phyloP scores from a whole-genome alignment of 2,888 invertebrate genomes.

The Chironomus riparius region DNA sequence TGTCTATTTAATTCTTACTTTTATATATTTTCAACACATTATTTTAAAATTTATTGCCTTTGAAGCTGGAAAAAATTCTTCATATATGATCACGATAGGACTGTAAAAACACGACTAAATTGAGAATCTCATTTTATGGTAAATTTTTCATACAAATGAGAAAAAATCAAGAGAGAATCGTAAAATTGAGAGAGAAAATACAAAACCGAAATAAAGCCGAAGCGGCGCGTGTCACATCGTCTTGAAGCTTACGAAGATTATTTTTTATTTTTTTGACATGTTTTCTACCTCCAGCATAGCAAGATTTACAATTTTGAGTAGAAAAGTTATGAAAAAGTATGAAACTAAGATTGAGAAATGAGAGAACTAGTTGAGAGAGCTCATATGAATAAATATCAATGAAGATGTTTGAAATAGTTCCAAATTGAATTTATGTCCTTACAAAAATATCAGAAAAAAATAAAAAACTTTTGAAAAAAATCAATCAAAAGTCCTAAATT shows the following conservation, averaged over 20 bases:
- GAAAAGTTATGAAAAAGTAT: not conserved
- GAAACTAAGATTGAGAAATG: not conserved
- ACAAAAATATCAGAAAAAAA: too few species aligned
- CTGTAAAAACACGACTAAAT: constrained; percentile 10
- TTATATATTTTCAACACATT: not conserved
- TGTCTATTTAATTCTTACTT: not conserved
- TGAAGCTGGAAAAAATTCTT: not conserved
- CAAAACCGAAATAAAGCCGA: not conserved
- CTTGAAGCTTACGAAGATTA: not conserved
- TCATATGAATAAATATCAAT: not conserved
- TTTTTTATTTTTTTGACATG: not conserved
- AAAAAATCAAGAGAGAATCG: not conserved
- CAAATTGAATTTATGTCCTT: too few species aligned
- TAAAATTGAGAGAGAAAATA: not conserved
- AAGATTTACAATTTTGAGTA: not conserved
- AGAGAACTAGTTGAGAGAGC: not conserved
- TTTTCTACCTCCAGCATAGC: not conserved
- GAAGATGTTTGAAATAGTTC: not conserved
- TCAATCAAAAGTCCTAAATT: too few species aligned
- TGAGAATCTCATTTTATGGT: not conserved
- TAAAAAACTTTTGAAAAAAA: too few species aligned
- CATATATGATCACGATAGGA: not conserved
- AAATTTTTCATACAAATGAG: constrained; percentile 5
- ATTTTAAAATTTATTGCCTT: not conserved
- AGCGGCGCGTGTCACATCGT: constrained; percentile 18